These are phyloP conservation scores for Laothoe populi DNA, from an alignment of 2,888 invertebrate species.

Conservation along the genomic window DNA sequence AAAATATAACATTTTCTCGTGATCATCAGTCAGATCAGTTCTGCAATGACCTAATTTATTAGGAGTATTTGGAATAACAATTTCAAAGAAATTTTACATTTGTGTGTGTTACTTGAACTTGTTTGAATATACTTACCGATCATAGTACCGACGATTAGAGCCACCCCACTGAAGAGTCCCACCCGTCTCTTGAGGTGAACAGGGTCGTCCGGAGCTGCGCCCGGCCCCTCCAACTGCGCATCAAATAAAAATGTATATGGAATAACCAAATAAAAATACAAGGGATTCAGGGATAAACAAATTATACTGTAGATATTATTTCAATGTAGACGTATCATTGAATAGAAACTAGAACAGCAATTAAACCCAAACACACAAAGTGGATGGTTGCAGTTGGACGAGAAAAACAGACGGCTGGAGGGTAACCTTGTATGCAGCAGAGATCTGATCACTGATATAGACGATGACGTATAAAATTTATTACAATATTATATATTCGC, in stretches of 20 bases:
- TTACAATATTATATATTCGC: too few species aligned
- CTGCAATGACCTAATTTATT: neutral
- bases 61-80: neutral
- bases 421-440: too few species aligned
- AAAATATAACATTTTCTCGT: neutral
- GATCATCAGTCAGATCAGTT: too few species aligned
- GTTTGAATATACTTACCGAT: slow-evolving; percentile 87
- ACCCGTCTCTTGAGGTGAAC: slow-evolving; percentile 99
- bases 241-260: slow-evolving; percentile 2
- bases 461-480: too few species aligned
- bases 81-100: neutral
- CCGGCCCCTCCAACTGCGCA: slow-evolving; percentile 93
- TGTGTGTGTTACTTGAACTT: neutral
- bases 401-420: too few species aligned
- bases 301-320: too few species aligned
- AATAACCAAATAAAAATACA: slow-evolving; percentile 18
- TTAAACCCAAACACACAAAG: too few species aligned
- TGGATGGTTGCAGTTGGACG: too few species aligned
- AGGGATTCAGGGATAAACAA: too few species aligned
- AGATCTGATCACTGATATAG: too few species aligned
- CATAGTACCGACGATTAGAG: slow-evolving; percentile 99
- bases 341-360: too few species aligned
- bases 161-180: slow-evolving; percentile 99
- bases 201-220: slow-evolving; percentile 97
- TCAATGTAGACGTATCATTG: too few species aligned